These are phyloP conservation scores for Lepidonotus clava DNA, from an alignment of 2,888 invertebrate genomes.

Conservation along the genomic window DNA sequence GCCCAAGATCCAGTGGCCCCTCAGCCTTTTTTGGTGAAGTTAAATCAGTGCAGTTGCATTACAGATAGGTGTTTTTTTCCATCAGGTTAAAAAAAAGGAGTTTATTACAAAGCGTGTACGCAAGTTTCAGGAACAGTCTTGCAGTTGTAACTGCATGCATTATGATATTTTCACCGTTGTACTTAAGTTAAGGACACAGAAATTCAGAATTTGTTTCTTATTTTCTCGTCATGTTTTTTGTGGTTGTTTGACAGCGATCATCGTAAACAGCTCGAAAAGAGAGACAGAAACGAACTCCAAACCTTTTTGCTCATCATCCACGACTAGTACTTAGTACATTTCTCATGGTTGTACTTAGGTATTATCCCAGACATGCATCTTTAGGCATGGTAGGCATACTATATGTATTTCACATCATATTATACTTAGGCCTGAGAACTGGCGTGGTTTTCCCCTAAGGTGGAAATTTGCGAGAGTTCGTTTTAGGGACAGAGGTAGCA, in stretches of 20 bases:
- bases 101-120: too few relatives aligned
- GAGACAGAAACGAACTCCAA: neutral
- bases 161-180: slow-evolving; percentile 17
- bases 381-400: neutral
- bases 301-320: slow-evolving; percentile 20
- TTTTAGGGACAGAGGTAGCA: too few relatives aligned
- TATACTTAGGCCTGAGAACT: neutral
- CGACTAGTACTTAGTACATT: neutral
- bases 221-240: neutral
- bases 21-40: too few relatives aligned
- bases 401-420: neutral
- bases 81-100: too few relatives aligned
- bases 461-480: too few relatives aligned
- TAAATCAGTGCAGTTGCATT: too few relatives aligned
- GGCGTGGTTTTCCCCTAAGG: neutral
- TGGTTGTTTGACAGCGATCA: slow-evolving; percentile 37
- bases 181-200: neutral
- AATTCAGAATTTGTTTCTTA: neutral
- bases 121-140: too few relatives aligned
- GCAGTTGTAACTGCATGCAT: neutral
- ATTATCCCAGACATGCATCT: neutral
- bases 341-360: neutral
- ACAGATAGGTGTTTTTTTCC: too few relatives aligned
- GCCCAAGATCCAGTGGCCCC: too few relatives aligned
- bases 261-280: neutral